Conservation (phyloP, 2,888 invertebrate species). For the Nymphalis polychloros region DNA sequence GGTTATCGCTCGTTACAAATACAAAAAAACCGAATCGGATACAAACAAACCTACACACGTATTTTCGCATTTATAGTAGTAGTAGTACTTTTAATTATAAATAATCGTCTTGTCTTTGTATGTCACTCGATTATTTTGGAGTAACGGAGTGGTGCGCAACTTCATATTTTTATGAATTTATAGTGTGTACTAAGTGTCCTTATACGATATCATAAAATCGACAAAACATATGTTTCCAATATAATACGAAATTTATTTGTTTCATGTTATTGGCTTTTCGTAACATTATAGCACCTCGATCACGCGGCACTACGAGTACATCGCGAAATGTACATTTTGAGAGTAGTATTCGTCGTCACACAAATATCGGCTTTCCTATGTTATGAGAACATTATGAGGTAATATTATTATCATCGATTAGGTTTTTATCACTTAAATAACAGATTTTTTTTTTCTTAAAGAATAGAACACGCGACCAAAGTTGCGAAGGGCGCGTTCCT, state of each 20-base stretch:
- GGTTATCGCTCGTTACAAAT: too few species aligned
- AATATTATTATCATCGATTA: not conserved
- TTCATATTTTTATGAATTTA: too few species aligned
- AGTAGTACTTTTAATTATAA: too few species aligned
- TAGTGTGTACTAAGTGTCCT: too few species aligned
- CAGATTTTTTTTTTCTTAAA: constrained; percentile 18
- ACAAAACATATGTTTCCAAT: too few species aligned
- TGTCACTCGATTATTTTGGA: too few species aligned
- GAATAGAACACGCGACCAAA: not conserved
- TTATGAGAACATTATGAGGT: not conserved
- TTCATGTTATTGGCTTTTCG: not conserved
- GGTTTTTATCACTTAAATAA: not conserved
- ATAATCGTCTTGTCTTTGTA: too few species aligned
- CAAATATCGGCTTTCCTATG: not conserved
- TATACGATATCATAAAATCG: too few species aligned
- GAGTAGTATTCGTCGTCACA: not conserved
- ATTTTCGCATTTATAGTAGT: too few species aligned
- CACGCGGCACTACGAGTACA: not conserved
- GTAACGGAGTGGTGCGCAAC: too few species aligned
- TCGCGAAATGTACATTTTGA: not conserved
- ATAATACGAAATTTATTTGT: not conserved
- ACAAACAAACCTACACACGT: too few species aligned
- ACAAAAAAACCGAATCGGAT: too few species aligned
- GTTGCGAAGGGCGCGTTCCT: constrained; percentile 4
- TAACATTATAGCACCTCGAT: not conserved